phyloP scores from a whole-genome alignment of 64 coral and sea anemone genomes.

The Actinia equina region DNA sequence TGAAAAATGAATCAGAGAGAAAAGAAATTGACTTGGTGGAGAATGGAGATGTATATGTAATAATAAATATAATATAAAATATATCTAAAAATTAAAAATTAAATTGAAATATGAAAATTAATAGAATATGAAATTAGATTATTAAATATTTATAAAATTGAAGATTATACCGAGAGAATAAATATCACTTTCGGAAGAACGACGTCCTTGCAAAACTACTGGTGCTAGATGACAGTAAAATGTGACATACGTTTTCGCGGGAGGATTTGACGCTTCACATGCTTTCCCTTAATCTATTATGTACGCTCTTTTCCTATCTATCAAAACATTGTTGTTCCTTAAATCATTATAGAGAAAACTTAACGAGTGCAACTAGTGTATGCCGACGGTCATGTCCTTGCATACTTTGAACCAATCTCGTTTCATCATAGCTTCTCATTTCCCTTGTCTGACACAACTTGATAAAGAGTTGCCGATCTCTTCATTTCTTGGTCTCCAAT shows the following conservation, averaged over 20 bases:
- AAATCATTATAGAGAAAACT: neutral
- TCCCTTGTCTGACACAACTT: neutral
- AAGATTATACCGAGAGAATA: neutral
- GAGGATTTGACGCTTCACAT: neutral
- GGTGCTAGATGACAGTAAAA: neutral
- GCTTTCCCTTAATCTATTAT: neutral
- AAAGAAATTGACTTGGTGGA: too few relatives aligned
- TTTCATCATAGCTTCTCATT: neutral
- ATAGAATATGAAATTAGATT: too few relatives aligned
- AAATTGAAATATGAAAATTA: too few relatives aligned
- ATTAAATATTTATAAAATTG: neutral
- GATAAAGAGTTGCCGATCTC: neutral
- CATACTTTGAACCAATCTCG: neutral
- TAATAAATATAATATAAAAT: too few relatives aligned
- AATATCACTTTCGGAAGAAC: slow-evolving; percentile 13
- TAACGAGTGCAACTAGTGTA: neutral
- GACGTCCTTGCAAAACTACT: neutral
- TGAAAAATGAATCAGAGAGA: too few relatives aligned
- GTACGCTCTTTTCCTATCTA: neutral
- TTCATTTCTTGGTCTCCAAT: neutral
- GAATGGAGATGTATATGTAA: too few relatives aligned
- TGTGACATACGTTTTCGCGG: neutral
- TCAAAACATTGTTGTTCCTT: neutral
- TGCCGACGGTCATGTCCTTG: neutral
- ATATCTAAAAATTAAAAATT: too few relatives aligned